A percentile compares a stretch with the other conserved stretches of the same genome.
Evolutionary conservation across 2,113 vertebrate genomes (phyloP).

Genomic region (Regulus satrapa): DNA sequence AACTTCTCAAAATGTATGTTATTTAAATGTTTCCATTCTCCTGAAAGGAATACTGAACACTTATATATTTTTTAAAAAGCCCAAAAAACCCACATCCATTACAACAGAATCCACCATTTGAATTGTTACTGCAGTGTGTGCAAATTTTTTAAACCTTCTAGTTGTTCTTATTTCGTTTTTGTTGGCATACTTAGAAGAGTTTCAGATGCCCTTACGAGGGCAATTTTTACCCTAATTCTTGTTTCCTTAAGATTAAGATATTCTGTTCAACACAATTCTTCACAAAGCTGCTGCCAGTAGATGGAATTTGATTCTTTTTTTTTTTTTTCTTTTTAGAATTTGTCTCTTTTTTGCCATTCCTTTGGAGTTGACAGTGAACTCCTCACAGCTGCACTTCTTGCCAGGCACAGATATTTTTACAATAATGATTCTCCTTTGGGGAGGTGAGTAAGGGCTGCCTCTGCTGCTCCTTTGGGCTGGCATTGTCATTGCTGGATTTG

Average conservation of each 20-base stretch:
- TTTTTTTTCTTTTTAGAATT: background rate
- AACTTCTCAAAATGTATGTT: background rate
- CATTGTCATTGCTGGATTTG: background rate
- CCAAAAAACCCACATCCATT: background rate
- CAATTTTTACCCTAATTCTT: background rate
- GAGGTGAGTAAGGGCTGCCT: background rate
- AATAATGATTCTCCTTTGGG: background rate
- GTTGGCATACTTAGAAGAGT: background rate
- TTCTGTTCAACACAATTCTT: background rate
- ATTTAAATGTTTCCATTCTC: background rate
- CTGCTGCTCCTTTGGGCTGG: background rate
- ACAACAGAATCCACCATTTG: background rate
- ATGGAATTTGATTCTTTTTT: background rate
- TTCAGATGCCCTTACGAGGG: background rate
- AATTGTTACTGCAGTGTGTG: background rate
- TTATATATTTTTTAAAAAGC: too few species aligned
- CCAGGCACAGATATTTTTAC: background rate
- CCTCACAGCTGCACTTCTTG: background rate
- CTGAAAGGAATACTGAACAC: background rate
- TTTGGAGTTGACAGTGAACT: background rate
- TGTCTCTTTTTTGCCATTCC: background rate
- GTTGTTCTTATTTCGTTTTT: background rate
- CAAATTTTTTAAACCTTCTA: background rate
- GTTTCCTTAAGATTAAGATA: background rate
- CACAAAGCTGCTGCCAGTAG: background rate